Base-by-base conservation (phyloP, 2,888 invertebrate species). In the Lycocerus yunnanus region DNA sequence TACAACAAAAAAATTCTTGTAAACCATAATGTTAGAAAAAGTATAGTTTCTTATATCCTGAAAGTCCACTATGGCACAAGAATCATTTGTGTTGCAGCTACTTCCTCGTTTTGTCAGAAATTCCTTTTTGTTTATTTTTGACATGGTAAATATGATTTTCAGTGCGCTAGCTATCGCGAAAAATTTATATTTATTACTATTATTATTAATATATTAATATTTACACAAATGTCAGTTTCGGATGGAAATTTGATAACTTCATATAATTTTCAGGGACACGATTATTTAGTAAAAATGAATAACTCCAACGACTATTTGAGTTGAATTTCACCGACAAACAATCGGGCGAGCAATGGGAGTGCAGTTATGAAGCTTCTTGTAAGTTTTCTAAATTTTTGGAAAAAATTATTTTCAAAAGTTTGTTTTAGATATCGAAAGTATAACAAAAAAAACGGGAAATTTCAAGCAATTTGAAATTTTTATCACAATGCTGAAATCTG, bases 401-500 rank as follows among this genome's bases (percentile, higher is more conserved):
- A 61, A 67, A 20, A 21, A 16, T 15, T 58, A 21, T n/a, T 43
- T 43, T 43, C n/a, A n/a, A 43, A 43, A 16, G 21, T 58, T 18
- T 63, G 16, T 65, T 79, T 71, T 81, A 89, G 89, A 89, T 84
- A 88, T 90, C 60, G 90, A 90, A 85, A 89, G 88, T 80, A 83
- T 90, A 71, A 90, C 90, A 1, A 88, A 88, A 21, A 89, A 89
- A 82, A 90, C 90, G 6, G 90, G 90, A 66, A 90, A 89, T 83
- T 90, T 87, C 81, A 90, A 90, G 80, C 88, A 88, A 76, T 90
- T 90, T 78, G 87, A 88, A 77, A 87, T 89, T 24, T 90, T 90
- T 81, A 83, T 88, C 6, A 86, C 88, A 6, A 90, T 90, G 90
- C 82, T 90, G 24, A 89, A 88, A 82, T 89, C 89, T 13, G 90